Conservation (phyloP, 1,140 invertebrate species). For the Macrosteles quadrilineatus region DNA sequence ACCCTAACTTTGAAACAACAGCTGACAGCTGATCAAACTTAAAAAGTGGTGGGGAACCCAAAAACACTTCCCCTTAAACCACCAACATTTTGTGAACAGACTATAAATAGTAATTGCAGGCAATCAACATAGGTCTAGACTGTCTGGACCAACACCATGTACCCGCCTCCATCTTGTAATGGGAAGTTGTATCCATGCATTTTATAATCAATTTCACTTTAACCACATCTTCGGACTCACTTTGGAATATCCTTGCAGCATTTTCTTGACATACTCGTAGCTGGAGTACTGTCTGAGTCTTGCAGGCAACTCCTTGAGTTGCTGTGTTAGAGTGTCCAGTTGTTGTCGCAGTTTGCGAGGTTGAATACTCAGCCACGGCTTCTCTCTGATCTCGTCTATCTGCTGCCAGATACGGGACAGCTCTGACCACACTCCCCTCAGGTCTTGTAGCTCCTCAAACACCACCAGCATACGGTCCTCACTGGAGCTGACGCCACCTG, state of each 20-base stretch:
- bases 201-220: neutral
- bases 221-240: slow-evolving; percentile 58
- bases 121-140: no score
- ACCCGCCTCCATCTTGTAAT: no score
- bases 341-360: slow-evolving; percentile 89
- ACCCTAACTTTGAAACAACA: no score
- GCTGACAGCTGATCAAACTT: no score
- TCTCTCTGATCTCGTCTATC: slow-evolving; percentile 97
- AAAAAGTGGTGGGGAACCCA: no score
- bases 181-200: no score
- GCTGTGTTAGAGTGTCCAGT: slow-evolving; percentile 87
- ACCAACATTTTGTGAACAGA: no score
- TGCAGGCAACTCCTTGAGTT: slow-evolving; percentile 95
- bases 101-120: no score
- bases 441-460: slow-evolving; percentile 94
- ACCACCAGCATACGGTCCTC: slow-evolving; percentile 92
- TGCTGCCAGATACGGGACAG: slow-evolving; percentile 95
- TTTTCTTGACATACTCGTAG: slow-evolving; percentile 96
- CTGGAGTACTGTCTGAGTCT: slow-evolving; percentile 95
- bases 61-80: no score
- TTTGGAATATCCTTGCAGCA: slow-evolving; percentile 95
- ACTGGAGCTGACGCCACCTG: slow-evolving; percentile 64
- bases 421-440: slow-evolving; percentile 96
- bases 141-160: no score
- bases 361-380: slow-evolving; percentile 97